Base-by-base conservation (phyloP, 2,113 vertebrate species). In the Mesitornis unicolor region DNA sequence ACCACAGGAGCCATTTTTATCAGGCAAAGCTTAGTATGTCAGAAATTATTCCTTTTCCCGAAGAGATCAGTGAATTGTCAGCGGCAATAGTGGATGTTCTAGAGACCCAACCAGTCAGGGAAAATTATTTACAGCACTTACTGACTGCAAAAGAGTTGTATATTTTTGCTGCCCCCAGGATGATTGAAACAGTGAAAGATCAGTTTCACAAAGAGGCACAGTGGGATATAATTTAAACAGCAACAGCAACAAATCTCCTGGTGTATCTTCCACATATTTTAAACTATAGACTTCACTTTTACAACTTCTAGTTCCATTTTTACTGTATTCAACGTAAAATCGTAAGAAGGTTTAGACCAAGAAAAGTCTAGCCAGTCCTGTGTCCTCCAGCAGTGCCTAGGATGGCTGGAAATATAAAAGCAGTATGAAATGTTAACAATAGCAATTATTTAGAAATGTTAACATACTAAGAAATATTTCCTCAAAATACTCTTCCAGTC, bases 81-180 rank as follows among this genome's bases (percentile, higher is more conserved):
- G 89, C 96, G 88, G 76, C 57, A 95, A 87, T 78, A 11, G 13
- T 40, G 61, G 43, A 78, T 89, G 40, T 74, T 93, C 47, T 77
- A 89, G 80, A 71, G 73, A 94, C 28, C 5, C 16, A 91, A 42
- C 64, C 69, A 89, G 67, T 20, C 40, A 60, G 60, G 43, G 38
- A 95, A 91, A 95, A 87, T 87, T 60, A 84, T 79, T 93, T 87
- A 68, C 77, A 95, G n/a, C 64, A 87, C 28, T 95, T 91, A 91
- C 19, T 87, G 68, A 25, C 47, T 84, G 38, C 33, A 92, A 92
- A 67, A 82, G 36, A 70, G 7, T 78, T 91, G 11, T 16, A 17
- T 75, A 74, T 60, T 86, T 96, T 95, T 93, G 26, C 51, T 89
- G 26, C 6, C 35, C 57, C 50, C 33, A 54, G 48, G 64, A 80